Conservation (phyloP, 2,113 vertebrate species). For the Progne subis region DNA sequence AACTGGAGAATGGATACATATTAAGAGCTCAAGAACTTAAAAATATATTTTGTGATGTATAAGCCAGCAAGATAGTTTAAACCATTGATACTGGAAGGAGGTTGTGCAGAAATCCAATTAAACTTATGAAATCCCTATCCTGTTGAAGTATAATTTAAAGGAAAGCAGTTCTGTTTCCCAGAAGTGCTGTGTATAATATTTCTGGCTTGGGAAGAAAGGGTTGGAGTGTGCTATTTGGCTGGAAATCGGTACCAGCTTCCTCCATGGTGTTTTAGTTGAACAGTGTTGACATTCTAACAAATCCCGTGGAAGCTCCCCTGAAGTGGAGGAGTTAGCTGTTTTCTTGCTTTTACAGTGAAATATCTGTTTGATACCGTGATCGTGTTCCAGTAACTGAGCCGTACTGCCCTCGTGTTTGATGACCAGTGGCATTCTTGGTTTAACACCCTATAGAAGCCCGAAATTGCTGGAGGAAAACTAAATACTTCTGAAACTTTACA, state of each 20-base stretch:
- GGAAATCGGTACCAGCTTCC: conserved; percentile 80
- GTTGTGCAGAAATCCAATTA: conserved; percentile 81
- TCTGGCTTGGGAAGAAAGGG: conserved; percentile 81
- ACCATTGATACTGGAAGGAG: conserved; percentile 75
- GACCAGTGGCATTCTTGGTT: conserved; percentile 76
- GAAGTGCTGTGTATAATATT: conserved; percentile 80
- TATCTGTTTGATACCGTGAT: conserved; percentile 62
- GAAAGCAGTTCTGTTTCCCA: conserved; percentile 83
- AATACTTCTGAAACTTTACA: conserved; percentile 73
- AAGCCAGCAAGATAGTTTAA: conserved; percentile 78
- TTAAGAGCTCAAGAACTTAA: conserved; percentile 69
- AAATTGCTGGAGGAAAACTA: conserved; percentile 70
- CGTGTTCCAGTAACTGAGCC: conserved; percentile 56
- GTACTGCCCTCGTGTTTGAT: conserved; percentile 55
- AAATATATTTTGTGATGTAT: conserved; percentile 50
- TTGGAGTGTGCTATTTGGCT: conserved; percentile 73
- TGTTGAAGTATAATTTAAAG: conserved; percentile 82
- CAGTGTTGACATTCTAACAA: conserved; percentile 84
- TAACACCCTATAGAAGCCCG: conserved; percentile 68
- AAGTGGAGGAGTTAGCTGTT: conserved; percentile 74
- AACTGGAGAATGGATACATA: conserved; percentile 56
- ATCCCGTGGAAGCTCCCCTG: conserved; percentile 77
- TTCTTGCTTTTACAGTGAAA: conserved; percentile 74
- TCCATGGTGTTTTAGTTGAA: conserved; percentile 79
- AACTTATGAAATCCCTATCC: conserved; percentile 76